These are phyloP conservation scores for Germaria angustata DNA, from an alignment of 2,888 invertebrate genomes.

Conservation along the genomic window DNA sequence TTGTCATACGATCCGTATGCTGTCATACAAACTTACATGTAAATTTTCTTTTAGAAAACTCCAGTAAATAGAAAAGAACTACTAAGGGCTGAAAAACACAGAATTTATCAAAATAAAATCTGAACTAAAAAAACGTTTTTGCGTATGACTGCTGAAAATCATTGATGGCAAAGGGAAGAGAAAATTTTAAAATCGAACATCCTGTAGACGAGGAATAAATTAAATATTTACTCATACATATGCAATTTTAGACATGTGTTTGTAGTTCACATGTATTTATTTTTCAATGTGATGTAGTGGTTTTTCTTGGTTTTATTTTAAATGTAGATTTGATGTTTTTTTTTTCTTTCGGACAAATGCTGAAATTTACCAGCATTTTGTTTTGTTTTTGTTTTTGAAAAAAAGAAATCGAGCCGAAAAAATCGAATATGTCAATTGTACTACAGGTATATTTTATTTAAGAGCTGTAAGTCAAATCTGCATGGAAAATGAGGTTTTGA, in stretches of 20 bases:
- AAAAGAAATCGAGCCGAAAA: too few relatives aligned
- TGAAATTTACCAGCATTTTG: not conserved
- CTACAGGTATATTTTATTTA: constrained; percentile 25
- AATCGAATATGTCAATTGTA: too few relatives aligned
- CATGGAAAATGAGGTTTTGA: not conserved
- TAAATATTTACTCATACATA: not conserved
- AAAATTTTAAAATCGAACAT: not conserved
- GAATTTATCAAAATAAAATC: constrained; percentile 21
- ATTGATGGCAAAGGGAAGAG: constrained; percentile 23
- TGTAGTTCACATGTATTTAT: not conserved
- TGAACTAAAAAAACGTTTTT: constrained; percentile 27
- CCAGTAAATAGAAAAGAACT: not conserved
- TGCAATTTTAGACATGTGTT: not conserved
- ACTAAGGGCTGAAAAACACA: not conserved
- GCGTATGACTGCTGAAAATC: constrained; percentile 55
- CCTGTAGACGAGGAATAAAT: not conserved
- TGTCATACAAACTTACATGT: constrained; percentile 32
- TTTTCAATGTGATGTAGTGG: not conserved
- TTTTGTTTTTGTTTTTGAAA: too few relatives aligned
- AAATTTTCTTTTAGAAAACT: constrained; percentile 32
- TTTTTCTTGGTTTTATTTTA: not conserved
- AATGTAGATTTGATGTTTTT: constrained; percentile 17
- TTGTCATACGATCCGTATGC: constrained; percentile 58
- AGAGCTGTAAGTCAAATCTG: constrained; percentile 14
- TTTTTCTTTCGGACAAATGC: constrained; percentile 3